These are phyloP conservation scores for Phalloptychus januarius DNA, from an alignment of 2,797 vertebrate species.

Conservation along the genomic window DNA sequence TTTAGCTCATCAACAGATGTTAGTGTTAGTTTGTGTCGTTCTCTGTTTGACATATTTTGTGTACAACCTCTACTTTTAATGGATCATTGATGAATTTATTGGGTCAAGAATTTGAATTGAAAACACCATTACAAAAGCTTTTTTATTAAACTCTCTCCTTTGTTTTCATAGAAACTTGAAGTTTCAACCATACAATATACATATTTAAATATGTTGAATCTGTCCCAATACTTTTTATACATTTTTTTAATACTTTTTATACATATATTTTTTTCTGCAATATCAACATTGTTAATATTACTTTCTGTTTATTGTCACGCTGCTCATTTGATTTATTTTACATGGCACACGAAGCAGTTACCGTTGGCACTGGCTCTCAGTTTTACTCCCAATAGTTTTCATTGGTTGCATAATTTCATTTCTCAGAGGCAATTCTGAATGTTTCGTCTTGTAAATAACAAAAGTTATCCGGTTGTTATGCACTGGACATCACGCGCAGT, in stretches of 20 bases:
- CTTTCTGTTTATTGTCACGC: neutral
- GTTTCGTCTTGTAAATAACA: conserved; percentile 18
- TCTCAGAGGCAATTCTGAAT: conserved; percentile 37
- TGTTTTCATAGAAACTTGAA: neutral
- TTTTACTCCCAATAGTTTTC: conserved; percentile 30
- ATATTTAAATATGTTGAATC: neutral
- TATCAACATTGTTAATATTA: neutral
- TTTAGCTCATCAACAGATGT: neutral
- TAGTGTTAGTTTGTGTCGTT: neutral
- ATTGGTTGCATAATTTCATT: conserved; percentile 26
- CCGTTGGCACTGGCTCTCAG: neutral
- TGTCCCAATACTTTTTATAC: neutral
- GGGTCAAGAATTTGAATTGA: neutral
- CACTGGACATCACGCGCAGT: conserved; percentile 28
- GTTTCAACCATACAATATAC: neutral
- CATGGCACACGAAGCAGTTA: neutral
- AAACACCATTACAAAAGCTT: neutral
- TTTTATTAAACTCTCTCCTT: neutral
- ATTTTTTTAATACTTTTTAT: too few relatives aligned
- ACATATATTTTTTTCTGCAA: neutral
- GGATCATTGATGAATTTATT: neutral
- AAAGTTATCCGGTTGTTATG: conserved; percentile 40
- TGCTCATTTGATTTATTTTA: neutral
- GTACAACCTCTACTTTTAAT: neutral
- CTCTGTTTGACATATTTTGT: neutral